A percentile compares a stretch with the other conserved stretches of the same genome.
These are phyloP conservation scores for Anastrepha ludens DNA, from an alignment of 1,140 invertebrate genomes.

Conservation along the genomic window DNA sequence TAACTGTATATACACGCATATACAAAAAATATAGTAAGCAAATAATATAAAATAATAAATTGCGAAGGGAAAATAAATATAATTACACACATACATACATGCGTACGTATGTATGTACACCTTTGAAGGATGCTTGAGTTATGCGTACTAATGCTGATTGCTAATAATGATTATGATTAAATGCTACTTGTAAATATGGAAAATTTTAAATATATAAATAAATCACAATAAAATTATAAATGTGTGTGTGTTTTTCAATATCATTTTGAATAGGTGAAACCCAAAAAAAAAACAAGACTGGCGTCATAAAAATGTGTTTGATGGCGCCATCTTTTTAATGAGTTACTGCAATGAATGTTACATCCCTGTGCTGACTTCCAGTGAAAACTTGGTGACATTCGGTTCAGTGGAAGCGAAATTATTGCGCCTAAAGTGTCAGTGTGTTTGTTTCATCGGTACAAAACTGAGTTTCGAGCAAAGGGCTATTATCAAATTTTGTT, in stretches of 20 bases:
- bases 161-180: slow-evolving; percentile 46
- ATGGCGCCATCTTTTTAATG: too few species aligned
- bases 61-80: background rate
- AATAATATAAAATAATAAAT: slow-evolving; percentile 5
- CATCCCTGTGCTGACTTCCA: too few species aligned
- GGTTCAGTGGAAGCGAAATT: too few species aligned
- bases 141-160: slow-evolving; percentile 32
- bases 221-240: background rate
- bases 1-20: slow-evolving; percentile 22
- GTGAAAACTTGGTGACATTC: too few species aligned
- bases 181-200: slow-evolving; percentile 36
- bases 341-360: too few species aligned
- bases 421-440: too few species aligned
- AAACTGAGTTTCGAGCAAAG: too few species aligned
- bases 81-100: background rate
- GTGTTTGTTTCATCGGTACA: too few species aligned
- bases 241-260: background rate
- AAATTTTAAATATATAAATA: slow-evolving; percentile 50
- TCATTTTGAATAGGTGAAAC: too few species aligned
- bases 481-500: too few species aligned
- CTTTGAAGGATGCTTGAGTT: slow-evolving; percentile 20
- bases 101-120: background rate
- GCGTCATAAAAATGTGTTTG: too few species aligned
- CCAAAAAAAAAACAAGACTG: too few species aligned
- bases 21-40: background rate